Evolutionary conservation across 2,797 vertebrate species (phyloP).

Genomic region (Ataeniobius toweri): DNA sequence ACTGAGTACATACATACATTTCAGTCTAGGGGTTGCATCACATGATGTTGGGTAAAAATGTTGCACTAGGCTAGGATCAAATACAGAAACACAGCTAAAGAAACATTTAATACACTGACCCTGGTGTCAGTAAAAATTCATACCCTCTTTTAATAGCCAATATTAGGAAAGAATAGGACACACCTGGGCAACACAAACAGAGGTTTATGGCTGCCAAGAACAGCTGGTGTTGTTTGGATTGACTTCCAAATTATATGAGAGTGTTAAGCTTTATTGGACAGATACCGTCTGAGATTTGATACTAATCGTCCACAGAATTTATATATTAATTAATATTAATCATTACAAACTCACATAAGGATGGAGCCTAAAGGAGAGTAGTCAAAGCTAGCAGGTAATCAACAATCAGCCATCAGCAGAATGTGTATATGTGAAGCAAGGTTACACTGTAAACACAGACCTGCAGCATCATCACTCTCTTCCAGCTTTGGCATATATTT

Average conservation of each 20-base stretch:
- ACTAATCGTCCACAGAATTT: conserved; percentile 23
- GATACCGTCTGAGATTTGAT: conserved; percentile 7
- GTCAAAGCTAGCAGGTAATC: conserved; percentile 31
- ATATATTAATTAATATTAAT: conserved; percentile 7
- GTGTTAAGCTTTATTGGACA: conserved; percentile 4
- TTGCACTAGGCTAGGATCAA: background rate
- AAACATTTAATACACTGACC: background rate
- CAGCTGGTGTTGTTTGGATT: conserved; percentile 4
- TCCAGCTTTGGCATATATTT: conserved; percentile 48
- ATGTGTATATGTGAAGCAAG: conserved; percentile 32
- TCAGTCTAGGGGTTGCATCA: background rate
- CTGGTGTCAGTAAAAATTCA: background rate
- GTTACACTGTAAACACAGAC: conserved; percentile 53
- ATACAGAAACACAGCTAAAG: conserved; percentile 1
- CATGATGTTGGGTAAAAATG: background rate
- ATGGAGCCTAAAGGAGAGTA: conserved; percentile 14
- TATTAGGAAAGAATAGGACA: conserved; percentile 9
- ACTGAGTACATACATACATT: conserved; percentile 5
- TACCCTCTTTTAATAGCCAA: background rate
- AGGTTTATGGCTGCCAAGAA: conserved; percentile 9
- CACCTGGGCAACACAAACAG: conserved; percentile 4
- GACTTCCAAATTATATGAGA: conserved; percentile 16
- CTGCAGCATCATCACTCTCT: conserved; percentile 24
- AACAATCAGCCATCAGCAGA: conserved; percentile 23
- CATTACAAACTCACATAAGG: conserved; percentile 44